Conservation (phyloP, 1,140 invertebrate genomes). For the Halyomorpha halys region DNA sequence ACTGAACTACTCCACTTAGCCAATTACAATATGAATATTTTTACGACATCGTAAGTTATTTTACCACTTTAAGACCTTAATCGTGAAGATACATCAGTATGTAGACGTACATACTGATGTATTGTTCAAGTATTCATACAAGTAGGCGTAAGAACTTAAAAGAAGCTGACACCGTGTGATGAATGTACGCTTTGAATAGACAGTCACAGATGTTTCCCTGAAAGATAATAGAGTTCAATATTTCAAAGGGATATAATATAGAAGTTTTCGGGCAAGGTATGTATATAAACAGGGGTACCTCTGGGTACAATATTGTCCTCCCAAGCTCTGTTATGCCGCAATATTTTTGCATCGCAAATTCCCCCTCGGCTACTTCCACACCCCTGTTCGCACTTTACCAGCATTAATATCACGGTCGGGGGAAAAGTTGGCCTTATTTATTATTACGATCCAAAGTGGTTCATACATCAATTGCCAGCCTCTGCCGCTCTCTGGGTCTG, state of each 20-base stretch:
- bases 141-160: too few species aligned
- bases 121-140: too few species aligned
- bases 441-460: slow-evolving; percentile 29
- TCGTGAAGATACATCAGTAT: too few species aligned
- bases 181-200: too few species aligned
- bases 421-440: slow-evolving; percentile 26
- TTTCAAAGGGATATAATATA: slow-evolving; percentile 23
- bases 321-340: slow-evolving; percentile 19
- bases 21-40: too few species aligned
- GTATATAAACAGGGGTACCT: slow-evolving; percentile 21
- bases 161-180: too few species aligned
- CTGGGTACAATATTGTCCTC: slow-evolving; percentile 4
- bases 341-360: slow-evolving; percentile 28
- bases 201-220: neutral
- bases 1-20: too few species aligned
- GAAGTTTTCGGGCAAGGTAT: slow-evolving; percentile 18
- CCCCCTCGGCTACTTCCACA: neutral
- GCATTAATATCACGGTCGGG: slow-evolving; percentile 25
- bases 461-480: slow-evolving; percentile 26
- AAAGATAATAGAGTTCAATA: slow-evolving; percentile 12
- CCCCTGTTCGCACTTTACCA: slow-evolving; percentile 22
- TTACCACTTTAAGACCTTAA: too few species aligned
- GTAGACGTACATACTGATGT: too few species aligned
- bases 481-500: too few species aligned
- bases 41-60: too few species aligned